These are phyloP conservation scores for Mixornis gularis DNA, from an alignment of 2,113 vertebrate species.

Conservation along the genomic window DNA sequence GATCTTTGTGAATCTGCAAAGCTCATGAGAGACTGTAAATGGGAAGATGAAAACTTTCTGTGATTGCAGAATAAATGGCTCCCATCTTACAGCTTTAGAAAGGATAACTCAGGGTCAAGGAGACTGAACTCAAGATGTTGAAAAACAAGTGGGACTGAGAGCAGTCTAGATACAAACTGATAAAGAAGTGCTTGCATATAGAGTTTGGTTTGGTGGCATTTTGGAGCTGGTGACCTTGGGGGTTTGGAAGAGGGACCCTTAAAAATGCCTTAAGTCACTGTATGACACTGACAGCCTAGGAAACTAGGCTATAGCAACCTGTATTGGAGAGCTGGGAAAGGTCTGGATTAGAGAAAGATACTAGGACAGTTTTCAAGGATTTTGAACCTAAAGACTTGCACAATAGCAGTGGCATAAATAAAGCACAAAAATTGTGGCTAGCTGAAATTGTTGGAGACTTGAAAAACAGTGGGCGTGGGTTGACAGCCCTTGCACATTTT, in stretches of 20 bases:
- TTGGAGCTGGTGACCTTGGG: background rate
- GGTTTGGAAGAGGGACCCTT: background rate
- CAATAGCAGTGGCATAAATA: background rate
- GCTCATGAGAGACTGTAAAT: background rate
- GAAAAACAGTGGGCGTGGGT: background rate
- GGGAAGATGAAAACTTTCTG: background rate
- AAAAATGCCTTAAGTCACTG: background rate
- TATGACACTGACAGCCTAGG: background rate
- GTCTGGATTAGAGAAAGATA: background rate
- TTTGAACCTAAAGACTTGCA: background rate
- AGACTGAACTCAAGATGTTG: background rate
- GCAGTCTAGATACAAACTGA: background rate
- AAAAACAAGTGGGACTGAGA: background rate
- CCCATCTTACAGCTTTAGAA: background rate
- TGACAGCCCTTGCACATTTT: background rate
- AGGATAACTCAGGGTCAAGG: background rate
- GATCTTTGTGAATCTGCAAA: background rate
- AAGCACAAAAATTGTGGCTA: background rate
- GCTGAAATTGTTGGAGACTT: background rate
- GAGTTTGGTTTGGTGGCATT: background rate
- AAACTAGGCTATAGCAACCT: background rate
- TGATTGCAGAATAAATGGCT: background rate
- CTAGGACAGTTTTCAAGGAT: background rate
- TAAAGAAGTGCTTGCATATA: background rate
- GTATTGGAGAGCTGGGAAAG: background rate